Conservation (phyloP, 2,113 vertebrate species). For the Calidris pugnax region DNA sequence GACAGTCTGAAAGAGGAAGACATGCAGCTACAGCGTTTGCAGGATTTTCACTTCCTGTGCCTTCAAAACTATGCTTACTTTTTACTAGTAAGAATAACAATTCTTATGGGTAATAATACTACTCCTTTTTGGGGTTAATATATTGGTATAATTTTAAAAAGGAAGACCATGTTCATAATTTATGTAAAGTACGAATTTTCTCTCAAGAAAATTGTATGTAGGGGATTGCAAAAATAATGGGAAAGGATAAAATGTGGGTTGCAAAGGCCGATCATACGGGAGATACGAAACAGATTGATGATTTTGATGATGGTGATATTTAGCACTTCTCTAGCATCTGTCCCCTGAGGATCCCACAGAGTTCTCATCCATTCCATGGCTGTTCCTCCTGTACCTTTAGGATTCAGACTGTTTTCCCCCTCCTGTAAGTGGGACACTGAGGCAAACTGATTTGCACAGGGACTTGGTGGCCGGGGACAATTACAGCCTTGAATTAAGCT, state of each 20-base stretch:
- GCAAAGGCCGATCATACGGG: fast-evolving
- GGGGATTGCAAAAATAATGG: neutral
- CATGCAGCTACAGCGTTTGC: neutral
- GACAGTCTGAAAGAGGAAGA: neutral
- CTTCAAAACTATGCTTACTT: neutral
- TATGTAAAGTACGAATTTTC: neutral
- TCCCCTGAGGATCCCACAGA: neutral
- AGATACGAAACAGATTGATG: neutral
- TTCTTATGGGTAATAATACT: neutral
- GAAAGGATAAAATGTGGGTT: neutral
- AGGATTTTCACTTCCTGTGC: neutral
- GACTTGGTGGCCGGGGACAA: neutral
- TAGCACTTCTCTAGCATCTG: neutral
- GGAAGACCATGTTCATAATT: conserved; percentile 2
- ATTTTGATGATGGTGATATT: neutral
- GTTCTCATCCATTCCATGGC: neutral
- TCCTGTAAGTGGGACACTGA: neutral
- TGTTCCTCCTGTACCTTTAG: neutral
- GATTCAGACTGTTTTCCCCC: neutral
- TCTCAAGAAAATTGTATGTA: conserved; percentile 2
- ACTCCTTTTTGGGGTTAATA: neutral
- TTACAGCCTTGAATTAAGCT: too few relatives aligned
- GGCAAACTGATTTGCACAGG: neutral
- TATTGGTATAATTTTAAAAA: neutral
- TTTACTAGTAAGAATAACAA: neutral